Percentiles rank a stretch among this genome's conserved stretches.
Conservation (phyloP, 2,888 invertebrate genomes). For the Bursaphelenchus okinawaensis region DNA sequence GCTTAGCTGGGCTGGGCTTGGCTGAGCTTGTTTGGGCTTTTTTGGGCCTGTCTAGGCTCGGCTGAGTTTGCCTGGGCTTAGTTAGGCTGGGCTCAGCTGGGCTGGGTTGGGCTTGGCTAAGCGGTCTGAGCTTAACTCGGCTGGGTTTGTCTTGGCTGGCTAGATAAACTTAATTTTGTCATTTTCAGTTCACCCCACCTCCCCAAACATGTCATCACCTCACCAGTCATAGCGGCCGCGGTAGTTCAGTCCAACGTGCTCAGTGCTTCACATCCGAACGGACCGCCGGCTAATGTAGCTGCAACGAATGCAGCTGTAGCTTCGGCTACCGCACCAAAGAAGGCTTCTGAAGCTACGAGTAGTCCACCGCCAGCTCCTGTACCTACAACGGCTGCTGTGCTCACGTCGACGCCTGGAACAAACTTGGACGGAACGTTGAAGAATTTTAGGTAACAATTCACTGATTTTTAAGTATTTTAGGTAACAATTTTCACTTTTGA, state of each 20-base stretch:
- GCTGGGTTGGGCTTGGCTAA: too few relatives aligned
- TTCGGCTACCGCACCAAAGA: not conserved
- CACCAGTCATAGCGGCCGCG: not conserved
- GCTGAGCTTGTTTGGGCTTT: too few relatives aligned
- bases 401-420: not conserved
- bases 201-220: not conserved
- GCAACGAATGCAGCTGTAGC: not conserved
- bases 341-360: not conserved
- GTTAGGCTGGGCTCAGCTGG: too few relatives aligned
- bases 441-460: too few relatives aligned
- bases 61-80: too few relatives aligned
- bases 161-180: too few relatives aligned
- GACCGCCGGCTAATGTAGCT: not conserved
- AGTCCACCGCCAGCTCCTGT: not conserved
- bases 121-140: too few relatives aligned
- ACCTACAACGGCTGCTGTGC: not conserved
- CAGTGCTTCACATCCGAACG: not conserved
- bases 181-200: not conserved
- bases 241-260: not conserved
- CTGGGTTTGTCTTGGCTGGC: too few relatives aligned
- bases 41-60: too few relatives aligned
- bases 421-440: not conserved
- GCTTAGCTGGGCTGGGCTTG: too few relatives aligned
- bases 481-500: too few relatives aligned
- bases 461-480: too few relatives aligned